These are phyloP conservation scores for Hypotaenidia philippensis DNA, from an alignment of 2,797 vertebrate species.

Conservation along the genomic window DNA sequence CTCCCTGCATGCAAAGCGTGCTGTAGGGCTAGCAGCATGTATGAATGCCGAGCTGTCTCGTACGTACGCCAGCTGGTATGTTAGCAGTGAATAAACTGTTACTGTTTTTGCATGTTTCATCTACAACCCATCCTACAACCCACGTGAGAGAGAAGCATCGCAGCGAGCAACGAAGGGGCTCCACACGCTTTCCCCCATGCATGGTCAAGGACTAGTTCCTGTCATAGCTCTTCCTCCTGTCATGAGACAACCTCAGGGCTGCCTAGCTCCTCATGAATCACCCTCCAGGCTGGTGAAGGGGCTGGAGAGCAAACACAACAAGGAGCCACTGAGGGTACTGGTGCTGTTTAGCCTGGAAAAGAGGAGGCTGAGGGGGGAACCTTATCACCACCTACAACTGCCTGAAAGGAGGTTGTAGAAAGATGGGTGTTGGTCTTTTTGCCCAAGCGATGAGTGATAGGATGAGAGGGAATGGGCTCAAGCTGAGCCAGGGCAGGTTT, in stretches of 20 bases:
- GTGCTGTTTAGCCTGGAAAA: too few species aligned
- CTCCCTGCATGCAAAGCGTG: rapidly evolving
- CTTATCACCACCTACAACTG: too few species aligned
- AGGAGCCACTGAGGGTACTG: too few species aligned
- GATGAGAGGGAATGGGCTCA: too few species aligned
- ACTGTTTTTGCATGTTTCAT: rapidly evolving
- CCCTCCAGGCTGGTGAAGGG: background rate
- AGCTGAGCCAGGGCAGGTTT: too few species aligned
- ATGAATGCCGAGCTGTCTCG: background rate
- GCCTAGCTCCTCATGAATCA: rapidly evolving
- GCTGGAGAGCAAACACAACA: too few species aligned
- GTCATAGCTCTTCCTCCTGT: background rate
- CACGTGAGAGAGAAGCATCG: background rate
- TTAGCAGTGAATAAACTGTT: background rate
- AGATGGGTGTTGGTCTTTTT: too few species aligned
- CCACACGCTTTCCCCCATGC: rapidly evolving
- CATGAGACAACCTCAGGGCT: background rate
- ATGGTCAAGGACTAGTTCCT: background rate
- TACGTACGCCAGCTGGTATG: rapidly evolving
- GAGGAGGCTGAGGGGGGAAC: too few species aligned
- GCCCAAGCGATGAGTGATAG: too few species aligned
- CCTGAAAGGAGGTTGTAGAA: too few species aligned
- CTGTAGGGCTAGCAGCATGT: background rate
- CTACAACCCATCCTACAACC: background rate
- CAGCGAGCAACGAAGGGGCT: rapidly evolving